Percentiles rank a stretch among this genome's conserved stretches.
phyloP scores from a whole-genome alignment of 2,888 invertebrate genomes.

The Hemaris fuciformis region DNA sequence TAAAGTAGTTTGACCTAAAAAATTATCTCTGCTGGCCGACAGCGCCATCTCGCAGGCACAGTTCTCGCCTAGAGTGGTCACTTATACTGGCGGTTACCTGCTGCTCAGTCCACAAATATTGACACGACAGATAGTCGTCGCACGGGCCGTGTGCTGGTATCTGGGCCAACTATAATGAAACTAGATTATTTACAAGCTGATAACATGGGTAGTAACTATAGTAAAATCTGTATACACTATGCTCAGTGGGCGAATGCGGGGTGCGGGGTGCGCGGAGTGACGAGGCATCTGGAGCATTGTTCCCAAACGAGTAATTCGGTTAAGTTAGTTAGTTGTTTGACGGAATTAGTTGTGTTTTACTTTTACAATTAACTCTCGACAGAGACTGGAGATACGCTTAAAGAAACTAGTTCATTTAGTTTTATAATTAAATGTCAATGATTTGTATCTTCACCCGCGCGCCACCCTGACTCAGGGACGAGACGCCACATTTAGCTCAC shows the following conservation, averaged over 20 bases:
- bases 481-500: not conserved
- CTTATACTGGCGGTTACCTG: too few relatives aligned
- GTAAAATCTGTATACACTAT: too few relatives aligned
- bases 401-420: not conserved
- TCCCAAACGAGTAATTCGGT: conserved; percentile 7
- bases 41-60: too few relatives aligned
- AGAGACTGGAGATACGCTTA: not conserved
- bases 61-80: too few relatives aligned
- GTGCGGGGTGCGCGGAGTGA: not conserved
- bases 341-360: conserved; percentile 2
- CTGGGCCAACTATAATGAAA: too few relatives aligned
- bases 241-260: too few relatives aligned
- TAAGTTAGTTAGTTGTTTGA: conserved; percentile 9
- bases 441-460: not conserved
- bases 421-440: not conserved
- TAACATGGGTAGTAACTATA: too few relatives aligned
- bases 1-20: not conserved
- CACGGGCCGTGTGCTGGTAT: too few relatives aligned
- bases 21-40: not conserved
- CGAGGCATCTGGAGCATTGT: not conserved
- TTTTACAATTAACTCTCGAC: conserved; percentile 4
- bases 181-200: not conserved
- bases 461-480: not conserved
- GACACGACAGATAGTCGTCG: too few relatives aligned
- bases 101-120: too few relatives aligned